Evolutionary conservation across 2,113 vertebrate species (phyloP).

Genomic region (Colossoma macropomum): DNA sequence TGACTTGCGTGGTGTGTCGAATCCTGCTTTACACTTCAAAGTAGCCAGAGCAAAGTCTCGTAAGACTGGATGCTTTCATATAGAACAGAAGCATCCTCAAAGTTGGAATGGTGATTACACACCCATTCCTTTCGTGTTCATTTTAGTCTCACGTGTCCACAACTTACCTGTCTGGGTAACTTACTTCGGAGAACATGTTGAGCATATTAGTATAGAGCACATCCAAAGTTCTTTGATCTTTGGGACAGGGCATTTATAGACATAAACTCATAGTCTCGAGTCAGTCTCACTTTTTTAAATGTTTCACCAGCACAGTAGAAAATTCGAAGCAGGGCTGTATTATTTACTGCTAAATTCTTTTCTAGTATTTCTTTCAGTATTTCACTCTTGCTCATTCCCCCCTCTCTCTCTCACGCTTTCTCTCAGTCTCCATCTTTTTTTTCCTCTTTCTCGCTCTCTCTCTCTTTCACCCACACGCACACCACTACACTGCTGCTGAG

Average conservation of each 20-base stretch:
- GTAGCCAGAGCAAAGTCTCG: not conserved
- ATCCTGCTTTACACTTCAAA: conserved; percentile 61
- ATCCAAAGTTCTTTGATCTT: conserved; percentile 4
- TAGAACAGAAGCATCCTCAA: conserved; percentile 46
- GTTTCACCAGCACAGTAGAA: not conserved
- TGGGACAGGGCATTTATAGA: not conserved
- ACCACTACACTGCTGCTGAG: conserved; percentile 32
- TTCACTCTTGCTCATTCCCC: conserved; percentile 17
- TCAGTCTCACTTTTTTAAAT: not conserved
- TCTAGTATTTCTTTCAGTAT: conserved; percentile 47
- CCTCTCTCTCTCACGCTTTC: not conserved
- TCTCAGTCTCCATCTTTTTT: conserved; percentile 34
- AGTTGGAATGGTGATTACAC: conserved; percentile 47
- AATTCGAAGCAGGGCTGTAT: conserved; percentile 55
- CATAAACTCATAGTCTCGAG: not conserved
- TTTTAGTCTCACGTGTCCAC: conserved; percentile 25
- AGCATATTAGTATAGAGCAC: not conserved
- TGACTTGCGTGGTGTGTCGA: not conserved
- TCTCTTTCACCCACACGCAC: conserved; percentile 27
- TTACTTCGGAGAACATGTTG: not conserved
- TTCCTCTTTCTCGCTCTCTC: conserved; percentile 27
- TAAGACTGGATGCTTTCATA: conserved; percentile 37
- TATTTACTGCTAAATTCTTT: conserved; percentile 46
- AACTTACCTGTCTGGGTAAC: not conserved
- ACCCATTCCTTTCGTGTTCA: not conserved